Evolutionary conservation across 2,113 vertebrate genomes (phyloP), one percentile per base, ranked within the genome.

Genomic region (Cranoglanis bouderius): DNA sequence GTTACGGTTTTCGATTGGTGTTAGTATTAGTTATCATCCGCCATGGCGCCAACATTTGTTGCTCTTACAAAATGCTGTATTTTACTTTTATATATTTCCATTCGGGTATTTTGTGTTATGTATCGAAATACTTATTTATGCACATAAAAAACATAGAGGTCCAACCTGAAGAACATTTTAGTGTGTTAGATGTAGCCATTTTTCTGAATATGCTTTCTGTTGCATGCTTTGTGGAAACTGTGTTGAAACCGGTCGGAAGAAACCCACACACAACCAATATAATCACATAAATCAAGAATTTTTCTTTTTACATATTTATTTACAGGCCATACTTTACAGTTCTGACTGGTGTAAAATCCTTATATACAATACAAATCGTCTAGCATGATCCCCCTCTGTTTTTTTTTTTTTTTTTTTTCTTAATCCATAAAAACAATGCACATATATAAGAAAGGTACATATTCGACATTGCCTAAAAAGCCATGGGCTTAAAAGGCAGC

Each of bases 331-430:
- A 74, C 29, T 82, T 88, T 85, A 63, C 65, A 88, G 57, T 21
- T 24, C 29, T 43, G 35, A 90, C 72, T 85, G 46, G 57, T 80
- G 35, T 82, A 38, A 55, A 80, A 35, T 67, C 59, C 35, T 67
- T 80, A 89, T 89, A 81, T 89, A 89, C 63, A 89, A 80, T 80
- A 78, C 46, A 85, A 46, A 80, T 59, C 38, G 24, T n/a, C 67
- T 74, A 16, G 16, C 75, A 43, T 74, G 35, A 88, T 83, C 26
- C 49, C 59, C 12, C 51, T 19, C 16, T 55, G 16, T 4, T 14
- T n/a, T n/a, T 65, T n/a, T 38, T 43, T 40, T 13, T 43, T 26
- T 46, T 46, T 46, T 46, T 46, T 8, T 8, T 46, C 9, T 29
- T 1, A 26, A 46, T 77, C 24, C 6, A 7, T 77, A 29, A 46